Percentiles rank a stretch among this genome's conserved stretches.
These are phyloP conservation scores for Catocala sponsa DNA, from an alignment of 2,888 invertebrate genomes.

Conservation along the genomic window DNA sequence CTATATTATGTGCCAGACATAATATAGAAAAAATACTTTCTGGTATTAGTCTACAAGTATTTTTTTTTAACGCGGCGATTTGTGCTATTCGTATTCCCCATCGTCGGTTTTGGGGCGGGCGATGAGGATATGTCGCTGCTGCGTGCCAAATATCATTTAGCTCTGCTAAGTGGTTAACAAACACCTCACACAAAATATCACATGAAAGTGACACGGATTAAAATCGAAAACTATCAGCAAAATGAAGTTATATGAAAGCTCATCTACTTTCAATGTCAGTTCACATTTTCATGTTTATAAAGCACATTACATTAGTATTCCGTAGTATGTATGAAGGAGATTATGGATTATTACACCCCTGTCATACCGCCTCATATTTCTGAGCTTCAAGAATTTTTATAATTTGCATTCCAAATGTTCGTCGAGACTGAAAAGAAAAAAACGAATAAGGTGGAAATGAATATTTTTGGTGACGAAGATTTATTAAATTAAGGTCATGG, in stretches of 20 bases:
- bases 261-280: not conserved
- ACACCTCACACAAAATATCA: no score
- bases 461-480: not conserved
- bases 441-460: conserved; percentile 21
- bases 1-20: no score
- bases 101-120: no score
- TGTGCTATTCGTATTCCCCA: no score
- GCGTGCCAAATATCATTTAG: no score
- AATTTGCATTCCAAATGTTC: conserved; percentile 42
- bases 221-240: no score
- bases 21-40: no score
- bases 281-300: not conserved
- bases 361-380: conserved; percentile 35
- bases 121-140: no score
- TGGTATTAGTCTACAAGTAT: no score
- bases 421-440: conserved; percentile 19
- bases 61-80: no score
- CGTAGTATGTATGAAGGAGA: conserved; percentile 11
- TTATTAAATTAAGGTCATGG: not conserved
- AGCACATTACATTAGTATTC: not conserved
- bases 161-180: no score
- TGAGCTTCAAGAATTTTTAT: conserved; percentile 36
- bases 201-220: no score
- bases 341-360: conserved; percentile 28
- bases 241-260: not conserved